phyloP scores from a whole-genome alignment of 2,113 vertebrate species.

The Arothron firmamentum region DNA sequence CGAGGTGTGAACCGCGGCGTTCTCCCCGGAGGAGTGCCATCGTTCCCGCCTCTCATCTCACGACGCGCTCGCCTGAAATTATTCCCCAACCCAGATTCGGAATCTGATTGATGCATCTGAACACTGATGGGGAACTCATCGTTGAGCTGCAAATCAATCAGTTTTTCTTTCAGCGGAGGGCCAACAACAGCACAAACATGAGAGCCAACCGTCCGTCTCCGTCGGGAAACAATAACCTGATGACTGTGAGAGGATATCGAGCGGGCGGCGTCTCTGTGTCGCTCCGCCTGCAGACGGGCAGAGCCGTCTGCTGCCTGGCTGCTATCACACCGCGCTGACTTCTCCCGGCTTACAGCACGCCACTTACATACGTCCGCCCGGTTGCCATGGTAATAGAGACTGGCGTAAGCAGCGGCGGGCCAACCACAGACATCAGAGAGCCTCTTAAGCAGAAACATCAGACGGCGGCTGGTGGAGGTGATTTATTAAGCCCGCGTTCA shows the following conservation, averaged over 20 bases:
- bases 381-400: slow-evolving; percentile 77
- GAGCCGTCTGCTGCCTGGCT: slow-evolving; percentile 42
- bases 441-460: slow-evolving; percentile 67
- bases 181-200: too few species aligned
- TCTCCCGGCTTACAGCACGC: slow-evolving; percentile 56
- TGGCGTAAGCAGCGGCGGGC: slow-evolving; percentile 61
- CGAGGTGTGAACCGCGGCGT: slow-evolving; percentile 46
- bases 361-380: slow-evolving; percentile 68
- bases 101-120: slow-evolving; percentile 17
- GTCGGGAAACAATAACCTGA: slow-evolving; percentile 1
- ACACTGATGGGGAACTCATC: neutral
- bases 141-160: neutral
- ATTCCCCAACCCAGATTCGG: slow-evolving; percentile 29
- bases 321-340: slow-evolving; percentile 69
- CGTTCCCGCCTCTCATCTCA: slow-evolving; percentile 50
- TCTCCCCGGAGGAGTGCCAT: slow-evolving; percentile 38
- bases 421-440: slow-evolving; percentile 67
- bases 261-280: slow-evolving; percentile 10
- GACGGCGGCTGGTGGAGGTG: slow-evolving; percentile 62
- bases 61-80: slow-evolving; percentile 44
- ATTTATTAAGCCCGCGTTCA: slow-evolving; percentile 69
- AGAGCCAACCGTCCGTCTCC: neutral
- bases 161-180: too few species aligned
- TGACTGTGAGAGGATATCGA: slow-evolving; percentile 21
- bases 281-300: neutral